Evolutionary conservation across 2,888 invertebrate genomes (phyloP).

Genomic region (Thereva nobilitata): DNA sequence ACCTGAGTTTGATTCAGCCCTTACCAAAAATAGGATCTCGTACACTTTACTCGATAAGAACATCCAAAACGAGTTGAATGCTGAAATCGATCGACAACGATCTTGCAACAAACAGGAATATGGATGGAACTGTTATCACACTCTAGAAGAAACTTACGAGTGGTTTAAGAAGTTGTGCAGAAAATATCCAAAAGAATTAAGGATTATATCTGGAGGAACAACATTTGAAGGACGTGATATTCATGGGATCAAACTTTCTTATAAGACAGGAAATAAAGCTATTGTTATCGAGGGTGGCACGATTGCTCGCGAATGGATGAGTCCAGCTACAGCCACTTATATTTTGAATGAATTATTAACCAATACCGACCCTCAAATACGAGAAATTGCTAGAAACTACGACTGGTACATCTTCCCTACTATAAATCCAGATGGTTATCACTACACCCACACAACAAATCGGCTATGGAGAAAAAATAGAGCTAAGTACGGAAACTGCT

Average conservation of each 20-base stretch:
- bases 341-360: conserved; percentile 61
- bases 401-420: conserved; percentile 72
- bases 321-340: conserved; percentile 59
- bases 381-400: conserved; percentile 59
- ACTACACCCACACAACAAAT: conserved; percentile 62
- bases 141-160: background rate
- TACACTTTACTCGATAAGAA: conserved; percentile 57
- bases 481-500: conserved; percentile 56
- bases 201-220: conserved; percentile 56
- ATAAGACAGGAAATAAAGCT: conserved; percentile 49
- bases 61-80: conserved; percentile 54
- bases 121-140: conserved; percentile 28
- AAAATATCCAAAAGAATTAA: conserved; percentile 57
- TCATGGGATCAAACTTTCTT: conserved; percentile 51
- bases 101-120: conserved; percentile 40
- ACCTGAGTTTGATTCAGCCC: conserved; percentile 48
- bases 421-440: conserved; percentile 73
- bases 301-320: conserved; percentile 60
- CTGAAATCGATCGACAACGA: conserved; percentile 33
- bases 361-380: conserved; percentile 52
- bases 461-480: conserved; percentile 75
- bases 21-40: conserved; percentile 54
- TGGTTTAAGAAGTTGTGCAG: conserved; percentile 48
- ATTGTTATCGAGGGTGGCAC: conserved; percentile 53
- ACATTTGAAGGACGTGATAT: conserved; percentile 60